Evolutionary conservation across 2,797 vertebrate genomes (phyloP).

Genomic region (Halcyon badia): DNA sequence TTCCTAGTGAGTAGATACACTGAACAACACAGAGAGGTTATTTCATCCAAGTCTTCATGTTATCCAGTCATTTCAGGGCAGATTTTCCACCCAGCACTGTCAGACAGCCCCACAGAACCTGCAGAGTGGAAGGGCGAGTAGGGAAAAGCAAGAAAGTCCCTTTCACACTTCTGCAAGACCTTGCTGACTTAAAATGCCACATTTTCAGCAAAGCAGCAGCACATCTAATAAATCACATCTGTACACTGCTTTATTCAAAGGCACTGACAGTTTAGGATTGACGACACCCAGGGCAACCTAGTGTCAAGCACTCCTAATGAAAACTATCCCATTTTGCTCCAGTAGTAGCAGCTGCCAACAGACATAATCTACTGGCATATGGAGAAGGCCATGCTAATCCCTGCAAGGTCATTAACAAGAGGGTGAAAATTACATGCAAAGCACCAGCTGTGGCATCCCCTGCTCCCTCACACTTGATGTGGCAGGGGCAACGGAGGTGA

Average conservation of each 20-base stretch:
- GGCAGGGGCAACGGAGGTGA: conserved; percentile 59
- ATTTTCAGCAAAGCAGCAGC: conserved; percentile 57
- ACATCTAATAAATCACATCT: conserved; percentile 74
- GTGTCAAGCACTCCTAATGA: conserved; percentile 80
- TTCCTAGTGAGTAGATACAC: neutral
- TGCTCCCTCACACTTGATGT: conserved; percentile 68
- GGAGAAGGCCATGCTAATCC: conserved; percentile 78
- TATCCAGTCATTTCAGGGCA: neutral
- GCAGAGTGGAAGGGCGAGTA: neutral
- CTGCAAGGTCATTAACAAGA: conserved; percentile 79
- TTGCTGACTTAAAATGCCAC: conserved; percentile 34
- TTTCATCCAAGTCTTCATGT: neutral
- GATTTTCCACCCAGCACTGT: neutral
- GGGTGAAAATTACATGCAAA: conserved; percentile 75
- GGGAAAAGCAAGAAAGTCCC: neutral
- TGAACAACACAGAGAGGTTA: neutral
- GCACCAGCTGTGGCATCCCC: conserved; percentile 76
- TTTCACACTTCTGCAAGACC: conserved; percentile 54
- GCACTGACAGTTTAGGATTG: conserved; percentile 78
- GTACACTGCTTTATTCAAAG: conserved; percentile 61
- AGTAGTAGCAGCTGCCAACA: conserved; percentile 74
- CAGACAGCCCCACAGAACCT: neutral
- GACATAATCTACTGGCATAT: conserved; percentile 76
- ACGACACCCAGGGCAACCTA: conserved; percentile 75
- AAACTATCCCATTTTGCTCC: conserved; percentile 77